Base-by-base conservation (phyloP, 2,113 vertebrate genomes). In the Procavia capensis region DNA sequence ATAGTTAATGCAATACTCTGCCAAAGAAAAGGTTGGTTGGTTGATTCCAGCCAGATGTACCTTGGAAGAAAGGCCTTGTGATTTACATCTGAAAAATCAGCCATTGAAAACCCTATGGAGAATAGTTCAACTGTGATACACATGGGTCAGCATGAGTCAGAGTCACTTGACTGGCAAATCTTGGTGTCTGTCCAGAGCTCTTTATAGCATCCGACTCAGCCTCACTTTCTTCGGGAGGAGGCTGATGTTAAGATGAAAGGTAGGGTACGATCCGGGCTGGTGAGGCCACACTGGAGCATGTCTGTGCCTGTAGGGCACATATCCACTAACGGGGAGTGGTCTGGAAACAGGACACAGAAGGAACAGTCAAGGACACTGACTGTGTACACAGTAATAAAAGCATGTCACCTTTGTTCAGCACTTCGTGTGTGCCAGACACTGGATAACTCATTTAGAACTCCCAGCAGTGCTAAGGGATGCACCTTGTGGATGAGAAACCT, bases 201-300 rank as follows among this genome's bases (percentile, higher is more conserved):
- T 34, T 16, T 4, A 6, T 0, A 20, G 64, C 24, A 39, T 3
- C 3, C 8, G 20, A 5, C 0, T 0, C 2, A 3, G 36, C 92
- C 63, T 66, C 36, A 31, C 31, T 59, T 61, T 31, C 54, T n/a
- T 14, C 6, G 9, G 47, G 45, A 50, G 39, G 16, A 41, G 29
- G 36, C 14, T 36, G 85, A 8, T 1, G 14, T 17, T 57, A 11
- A 3, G 43, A 11, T 0, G 13, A 20, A 74, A 36, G 20, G 13
- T 54, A 9, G 20, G 31, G 9, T 43, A 8, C 11, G 25, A 0
- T 20, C 36, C 25, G 66, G 74, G n/a, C 31, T 36, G 10, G 14
- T 13, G 45, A 4, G 34, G 27, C 4, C 36, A 8, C 36, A 8
- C 61, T 34, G 68, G 57, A 39, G 36, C 41, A 9, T 50, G 34